Evolutionary conservation across 2,797 vertebrate genomes (phyloP), one percentile per base, ranked within the genome.

Genomic region (Falco cherrug): DNA sequence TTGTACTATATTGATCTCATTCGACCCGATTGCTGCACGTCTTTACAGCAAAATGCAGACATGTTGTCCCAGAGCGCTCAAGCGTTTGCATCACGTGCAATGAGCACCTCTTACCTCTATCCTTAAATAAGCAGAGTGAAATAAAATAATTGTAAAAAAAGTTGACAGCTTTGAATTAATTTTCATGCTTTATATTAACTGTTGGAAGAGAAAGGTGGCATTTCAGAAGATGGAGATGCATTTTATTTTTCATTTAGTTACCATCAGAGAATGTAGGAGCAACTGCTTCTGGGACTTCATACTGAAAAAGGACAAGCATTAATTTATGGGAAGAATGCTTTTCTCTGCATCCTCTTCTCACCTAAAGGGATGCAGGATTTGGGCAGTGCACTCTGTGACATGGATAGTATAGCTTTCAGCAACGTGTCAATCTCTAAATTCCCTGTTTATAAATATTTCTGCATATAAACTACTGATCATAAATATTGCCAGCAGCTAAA

Each of bases 391-490:
- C 56, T 67, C 54, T 20, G 26, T 77, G 64, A 28, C 9, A 9
- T n/a, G 75, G 37, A 41, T 65, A 59, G 25, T 47, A 47, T 33
- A 90, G 76, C 56, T 69, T 75, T 93, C 82, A 59, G 75, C 84
- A 78, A 56, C 1, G 4, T 56, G 45, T 43, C 76, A 51, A 10
- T 81, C 68, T 85, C 76, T 77, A 43, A 64, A 57, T 79, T 78
- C 67, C 78, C 67, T 61, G 61, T 77, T 93, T 89, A 68, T 84
- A 95, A 95, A 95, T 93, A 95, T 94, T 97, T 96, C 60, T 93
- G 79, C 64, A 83, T 92, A 91, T 91, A 73, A 96, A 95, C 81
- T 75, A 56, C 56, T 69, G 51, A 71, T 97, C 92, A 94, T 57
- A 94, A 95, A 94, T 87, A 65, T 45, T 91, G 41, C 87, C 83